Conservation (phyloP, 2,888 invertebrate genomes). For the Gymnoscelis rufifasciata region DNA sequence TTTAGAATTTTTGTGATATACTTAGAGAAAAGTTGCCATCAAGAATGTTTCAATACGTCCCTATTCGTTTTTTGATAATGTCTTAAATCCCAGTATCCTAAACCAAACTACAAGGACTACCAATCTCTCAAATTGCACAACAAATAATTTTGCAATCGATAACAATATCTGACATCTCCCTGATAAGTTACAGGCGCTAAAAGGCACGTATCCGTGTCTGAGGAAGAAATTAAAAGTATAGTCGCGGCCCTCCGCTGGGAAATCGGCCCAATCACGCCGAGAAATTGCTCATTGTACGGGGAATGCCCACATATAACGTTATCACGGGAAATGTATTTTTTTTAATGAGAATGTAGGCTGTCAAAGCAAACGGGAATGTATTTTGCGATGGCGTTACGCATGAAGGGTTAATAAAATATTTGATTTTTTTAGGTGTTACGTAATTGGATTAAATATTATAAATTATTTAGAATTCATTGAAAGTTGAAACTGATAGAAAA, state of each 20-base stretch:
- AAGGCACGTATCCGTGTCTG: constrained; percentile 41
- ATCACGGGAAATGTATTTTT: constrained; percentile 14
- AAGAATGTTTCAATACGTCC: too few relatives aligned
- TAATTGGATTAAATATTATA: too few relatives aligned
- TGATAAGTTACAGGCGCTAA: constrained; percentile 38
- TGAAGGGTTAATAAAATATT: too few relatives aligned
- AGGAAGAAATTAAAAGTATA: constrained; percentile 73
- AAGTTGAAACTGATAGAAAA: too few relatives aligned
- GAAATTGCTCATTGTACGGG: constrained; percentile 55
- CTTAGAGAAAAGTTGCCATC: too few relatives aligned
- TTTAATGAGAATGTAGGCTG: neutral
- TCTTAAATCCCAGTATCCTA: too few relatives aligned
- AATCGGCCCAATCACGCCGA: constrained; percentile 70
- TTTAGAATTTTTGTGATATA: too few relatives aligned
- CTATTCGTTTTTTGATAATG: too few relatives aligned
- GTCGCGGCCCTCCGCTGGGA: constrained; percentile 60
- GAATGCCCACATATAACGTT: constrained; percentile 38
- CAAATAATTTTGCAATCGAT: neutral
- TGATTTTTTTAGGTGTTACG: too few relatives aligned
- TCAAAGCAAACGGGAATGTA: neutral
- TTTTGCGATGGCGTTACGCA: neutral
- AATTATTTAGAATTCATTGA: too few relatives aligned
- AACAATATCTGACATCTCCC: constrained; percentile 27
- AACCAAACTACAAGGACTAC: too few relatives aligned
- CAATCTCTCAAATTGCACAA: too few relatives aligned